These are phyloP conservation scores for Ips nitidus DNA, from an alignment of 1,140 invertebrate species.

Conservation along the genomic window DNA sequence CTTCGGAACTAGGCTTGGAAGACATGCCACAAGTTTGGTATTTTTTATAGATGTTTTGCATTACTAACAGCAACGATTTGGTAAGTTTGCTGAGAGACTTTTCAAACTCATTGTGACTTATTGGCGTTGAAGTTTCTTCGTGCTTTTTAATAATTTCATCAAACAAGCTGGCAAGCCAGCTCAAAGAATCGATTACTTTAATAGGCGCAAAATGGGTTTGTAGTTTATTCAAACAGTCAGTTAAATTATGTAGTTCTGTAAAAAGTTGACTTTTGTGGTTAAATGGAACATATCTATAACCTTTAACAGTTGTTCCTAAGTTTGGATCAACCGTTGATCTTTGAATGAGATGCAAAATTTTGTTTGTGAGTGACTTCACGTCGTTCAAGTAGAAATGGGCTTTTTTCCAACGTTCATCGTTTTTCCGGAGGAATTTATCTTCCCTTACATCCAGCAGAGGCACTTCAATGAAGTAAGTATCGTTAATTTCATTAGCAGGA, in stretches of 20 bases:
- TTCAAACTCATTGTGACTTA: conserved; percentile 44
- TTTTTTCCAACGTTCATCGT: conserved; percentile 57
- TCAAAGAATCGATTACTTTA: conserved; percentile 33
- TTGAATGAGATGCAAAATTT: conserved; percentile 52
- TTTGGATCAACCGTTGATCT: conserved; percentile 29
- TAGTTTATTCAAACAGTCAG: too few species aligned
- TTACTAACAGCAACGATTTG: conserved; percentile 61
- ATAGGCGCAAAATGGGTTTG: conserved; percentile 41
- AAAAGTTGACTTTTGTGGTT: too few species aligned
- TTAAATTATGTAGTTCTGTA: too few species aligned
- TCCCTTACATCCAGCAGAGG: conserved; percentile 50
- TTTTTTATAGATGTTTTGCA: conserved; percentile 73
- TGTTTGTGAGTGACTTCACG: conserved; percentile 52
- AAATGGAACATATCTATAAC: too few species aligned
- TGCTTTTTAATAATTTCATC: conserved; percentile 36
- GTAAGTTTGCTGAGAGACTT: conserved; percentile 59
- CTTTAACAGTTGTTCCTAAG: too few species aligned
- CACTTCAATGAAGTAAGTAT: conserved; percentile 51
- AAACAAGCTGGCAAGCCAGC: conserved; percentile 32
- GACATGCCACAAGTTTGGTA: conserved; percentile 44
- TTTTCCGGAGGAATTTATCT: conserved; percentile 49
- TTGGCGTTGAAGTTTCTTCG: neutral
- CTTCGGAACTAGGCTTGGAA: conserved; percentile 28
- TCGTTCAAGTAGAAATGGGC: conserved; percentile 53
- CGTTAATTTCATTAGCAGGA: conserved; percentile 55